phyloP scores from a whole-genome alignment of 2,888 invertebrate species.

The Drosophila paracracens region DNA sequence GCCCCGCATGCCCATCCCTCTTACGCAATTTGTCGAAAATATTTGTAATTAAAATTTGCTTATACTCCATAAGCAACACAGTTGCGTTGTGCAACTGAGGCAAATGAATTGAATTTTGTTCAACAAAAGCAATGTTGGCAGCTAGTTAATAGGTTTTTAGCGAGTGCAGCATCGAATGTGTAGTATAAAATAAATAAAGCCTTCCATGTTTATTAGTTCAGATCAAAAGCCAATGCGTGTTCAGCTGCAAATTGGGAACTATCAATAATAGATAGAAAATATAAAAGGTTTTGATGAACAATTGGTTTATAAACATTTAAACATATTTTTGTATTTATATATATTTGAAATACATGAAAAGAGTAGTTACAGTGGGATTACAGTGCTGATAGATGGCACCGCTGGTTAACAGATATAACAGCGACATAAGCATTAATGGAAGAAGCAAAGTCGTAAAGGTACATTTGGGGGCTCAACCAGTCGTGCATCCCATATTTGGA shows the following conservation, averaged over 20 bases:
- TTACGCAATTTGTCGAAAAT: constrained; percentile 51
- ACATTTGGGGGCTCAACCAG: no score
- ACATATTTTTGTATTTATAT: background rate
- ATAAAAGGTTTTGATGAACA: background rate
- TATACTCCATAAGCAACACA: constrained; percentile 35
- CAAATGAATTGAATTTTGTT: constrained; percentile 47
- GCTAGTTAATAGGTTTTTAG: constrained; percentile 16
- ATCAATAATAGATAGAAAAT: background rate
- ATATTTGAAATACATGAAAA: background rate
- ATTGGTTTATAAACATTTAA: background rate
- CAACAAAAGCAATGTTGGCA: constrained; percentile 10
- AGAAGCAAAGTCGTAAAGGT: no score
- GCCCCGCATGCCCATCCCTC: background rate
- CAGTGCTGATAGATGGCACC: no score
- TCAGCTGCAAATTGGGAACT: background rate
- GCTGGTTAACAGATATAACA: no score
- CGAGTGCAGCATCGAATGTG: constrained; percentile 14
- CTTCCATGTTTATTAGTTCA: background rate
- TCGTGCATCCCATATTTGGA: no score
- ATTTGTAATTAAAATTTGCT: constrained; percentile 64
- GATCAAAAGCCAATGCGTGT: background rate
- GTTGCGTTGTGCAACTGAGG: constrained; percentile 16
- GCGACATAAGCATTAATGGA: no score
- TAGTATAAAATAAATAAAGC: constrained; percentile 36
- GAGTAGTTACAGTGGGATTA: no score